Conservation (phyloP, 1,140 invertebrate species). For the Watersipora subatra region DNA sequence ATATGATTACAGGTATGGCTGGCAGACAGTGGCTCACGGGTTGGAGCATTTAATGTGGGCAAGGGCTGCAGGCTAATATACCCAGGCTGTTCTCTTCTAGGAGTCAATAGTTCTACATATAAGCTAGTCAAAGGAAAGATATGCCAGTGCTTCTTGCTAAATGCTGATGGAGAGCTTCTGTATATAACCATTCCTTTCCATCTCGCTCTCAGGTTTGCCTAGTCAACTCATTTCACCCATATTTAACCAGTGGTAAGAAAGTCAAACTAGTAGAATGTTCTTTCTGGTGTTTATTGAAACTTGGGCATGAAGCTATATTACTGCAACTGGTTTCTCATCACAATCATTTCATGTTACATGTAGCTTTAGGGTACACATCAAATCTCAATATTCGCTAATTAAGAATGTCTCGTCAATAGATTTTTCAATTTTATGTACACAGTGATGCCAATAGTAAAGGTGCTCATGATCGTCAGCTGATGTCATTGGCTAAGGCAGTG, state of each 20-base stretch:
- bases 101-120: slow-evolving; percentile 45
- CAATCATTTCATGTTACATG: too few relatives aligned
- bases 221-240: neutral
- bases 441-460: slow-evolving; percentile 1
- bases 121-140: slow-evolving; percentile 43
- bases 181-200: slow-evolving; percentile 77
- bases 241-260: too few relatives aligned
- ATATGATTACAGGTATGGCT: slow-evolving; percentile 58
- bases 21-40: slow-evolving; percentile 67
- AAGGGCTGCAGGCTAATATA: slow-evolving; percentile 50
- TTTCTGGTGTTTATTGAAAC: too few relatives aligned
- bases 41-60: slow-evolving; percentile 74
- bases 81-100: slow-evolving; percentile 63
- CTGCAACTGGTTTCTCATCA: too few relatives aligned
- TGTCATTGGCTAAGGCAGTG: neutral
- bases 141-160: slow-evolving; percentile 64
- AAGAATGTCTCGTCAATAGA: too few relatives aligned
- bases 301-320: too few relatives aligned
- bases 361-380: too few relatives aligned
- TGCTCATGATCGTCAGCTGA: neutral
- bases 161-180: slow-evolving; percentile 63
- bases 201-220: slow-evolving; percentile 43
- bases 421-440: too few relatives aligned
- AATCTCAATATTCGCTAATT: too few relatives aligned
- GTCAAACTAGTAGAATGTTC: too few relatives aligned